phyloP scores from a whole-genome alignment of 2,888 invertebrate genomes.

The Rotaria sp. region DNA sequence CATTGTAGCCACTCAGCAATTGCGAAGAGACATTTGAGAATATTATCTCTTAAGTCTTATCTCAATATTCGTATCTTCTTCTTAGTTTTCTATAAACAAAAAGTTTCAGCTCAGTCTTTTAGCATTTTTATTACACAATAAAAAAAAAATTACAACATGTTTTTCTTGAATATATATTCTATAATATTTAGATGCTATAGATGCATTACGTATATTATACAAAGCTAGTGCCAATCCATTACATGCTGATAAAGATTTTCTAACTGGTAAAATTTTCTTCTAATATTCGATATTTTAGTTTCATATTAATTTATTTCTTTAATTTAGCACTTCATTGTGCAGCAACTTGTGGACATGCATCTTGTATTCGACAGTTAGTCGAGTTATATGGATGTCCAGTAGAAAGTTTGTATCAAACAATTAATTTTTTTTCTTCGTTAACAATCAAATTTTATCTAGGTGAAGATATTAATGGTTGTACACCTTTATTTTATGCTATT shows the following conservation, averaged over 20 bases:
- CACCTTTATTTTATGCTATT: conserved; percentile 89
- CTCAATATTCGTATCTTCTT: no score
- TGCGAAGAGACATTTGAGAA: no score
- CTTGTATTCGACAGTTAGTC: conserved; percentile 78
- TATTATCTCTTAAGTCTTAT: no score
- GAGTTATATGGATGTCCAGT: conserved; percentile 67
- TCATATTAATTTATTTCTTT: conserved; percentile 41
- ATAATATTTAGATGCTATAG: conserved; percentile 70
- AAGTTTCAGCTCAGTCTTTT: no score
- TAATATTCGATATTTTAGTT: neutral
- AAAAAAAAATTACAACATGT: no score
- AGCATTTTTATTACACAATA: no score
- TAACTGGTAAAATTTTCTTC: conserved; percentile 61
- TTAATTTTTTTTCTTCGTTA: neutral
- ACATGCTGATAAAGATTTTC: conserved; percentile 78
- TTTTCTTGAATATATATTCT: no score
- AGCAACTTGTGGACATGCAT: conserved; percentile 85
- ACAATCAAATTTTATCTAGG: conserved; percentile 47
- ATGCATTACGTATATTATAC: conserved; percentile 78
- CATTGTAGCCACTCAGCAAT: no score
- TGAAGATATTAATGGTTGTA: conserved; percentile 85
- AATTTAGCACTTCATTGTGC: conserved; percentile 79
- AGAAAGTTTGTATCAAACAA: conserved; percentile 68
- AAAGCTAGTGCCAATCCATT: conserved; percentile 77
- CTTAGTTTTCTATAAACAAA: no score